phyloP scores from a whole-genome alignment of 2,888 invertebrate genomes.

The Ophion slaviceki region DNA sequence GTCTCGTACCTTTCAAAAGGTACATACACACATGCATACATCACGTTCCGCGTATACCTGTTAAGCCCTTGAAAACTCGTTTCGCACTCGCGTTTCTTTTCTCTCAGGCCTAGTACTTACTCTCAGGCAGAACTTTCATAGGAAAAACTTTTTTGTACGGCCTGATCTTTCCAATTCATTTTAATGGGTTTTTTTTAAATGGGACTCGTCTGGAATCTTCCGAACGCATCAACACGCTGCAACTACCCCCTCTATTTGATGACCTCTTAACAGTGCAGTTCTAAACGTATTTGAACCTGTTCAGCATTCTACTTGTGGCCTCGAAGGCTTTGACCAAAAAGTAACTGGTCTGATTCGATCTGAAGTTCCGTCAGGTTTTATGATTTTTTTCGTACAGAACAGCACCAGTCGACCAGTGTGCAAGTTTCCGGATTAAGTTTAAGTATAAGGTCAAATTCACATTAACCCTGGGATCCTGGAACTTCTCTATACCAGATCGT shows the following conservation, averaged over 20 bases:
- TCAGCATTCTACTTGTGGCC: conserved; percentile 22
- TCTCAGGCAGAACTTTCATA: no score
- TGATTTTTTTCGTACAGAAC: neutral
- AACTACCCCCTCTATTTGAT: conserved; percentile 20
- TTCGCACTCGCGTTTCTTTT: conserved; percentile 55
- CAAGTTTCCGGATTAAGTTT: no score
- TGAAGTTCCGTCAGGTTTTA: neutral
- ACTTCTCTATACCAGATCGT: no score
- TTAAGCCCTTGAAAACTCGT: conserved; percentile 51
- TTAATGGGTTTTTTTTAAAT: no score
- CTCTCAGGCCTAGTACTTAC: neutral
- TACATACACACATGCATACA: conserved; percentile 20
- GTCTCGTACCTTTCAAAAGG: conserved; percentile 47
- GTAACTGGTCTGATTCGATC: neutral
- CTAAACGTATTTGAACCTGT: conserved; percentile 49
- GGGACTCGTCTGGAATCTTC: neutral
- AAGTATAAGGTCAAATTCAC: no score
- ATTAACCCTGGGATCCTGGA: no score
- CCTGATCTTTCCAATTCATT: no score
- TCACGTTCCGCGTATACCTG: conserved; percentile 25
- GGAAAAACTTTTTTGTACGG: no score
- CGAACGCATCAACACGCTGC: conserved; percentile 22
- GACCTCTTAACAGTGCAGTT: conserved; percentile 38
- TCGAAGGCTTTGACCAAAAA: neutral
- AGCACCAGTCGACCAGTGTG: neutral